A percentile compares a stretch with the other conserved stretches of the same genome.
phyloP scores from a whole-genome alignment of 2,888 invertebrate genomes.

The Amphiduros pacificus region DNA sequence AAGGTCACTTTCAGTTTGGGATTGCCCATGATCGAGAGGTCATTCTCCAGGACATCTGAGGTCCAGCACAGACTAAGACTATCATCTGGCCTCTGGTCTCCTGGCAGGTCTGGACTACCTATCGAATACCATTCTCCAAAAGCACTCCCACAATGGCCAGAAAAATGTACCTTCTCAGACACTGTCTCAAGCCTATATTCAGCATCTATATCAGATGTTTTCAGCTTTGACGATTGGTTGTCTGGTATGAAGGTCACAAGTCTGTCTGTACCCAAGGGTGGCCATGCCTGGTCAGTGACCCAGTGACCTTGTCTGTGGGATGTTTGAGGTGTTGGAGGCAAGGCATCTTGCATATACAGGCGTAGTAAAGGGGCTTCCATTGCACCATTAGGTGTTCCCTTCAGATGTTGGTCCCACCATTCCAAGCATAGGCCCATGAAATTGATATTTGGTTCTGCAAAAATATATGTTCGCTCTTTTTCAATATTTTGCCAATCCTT shows the following conservation, averaged over 20 bases:
- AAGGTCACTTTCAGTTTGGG: not conserved
- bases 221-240: not conserved
- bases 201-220: too few species aligned
- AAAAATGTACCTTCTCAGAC: not conserved
- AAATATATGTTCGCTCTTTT: too few species aligned
- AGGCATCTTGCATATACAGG: slow-evolving; percentile 1
- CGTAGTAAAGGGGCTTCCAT: slow-evolving; percentile 5
- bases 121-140: slow-evolving; percentile 13
- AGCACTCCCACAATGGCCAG: not conserved
- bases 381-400: slow-evolving; percentile 10
- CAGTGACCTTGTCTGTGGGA: not conserved
- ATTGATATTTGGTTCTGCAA: slow-evolving; percentile 25
- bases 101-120: not conserved
- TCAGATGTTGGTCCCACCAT: slow-evolving; percentile 30
- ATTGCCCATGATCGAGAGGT: slow-evolving; percentile 9
- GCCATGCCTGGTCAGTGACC: slow-evolving; percentile 7
- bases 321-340: not conserved
- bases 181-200: too few species aligned
- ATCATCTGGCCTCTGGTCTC: slow-evolving; percentile 10
- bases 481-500: too few species aligned
- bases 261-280: not conserved
- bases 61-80: slow-evolving; percentile 6
- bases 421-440: slow-evolving; percentile 22
- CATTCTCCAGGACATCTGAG: not conserved
- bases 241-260: not conserved